These are phyloP conservation scores for Fopius arisanus DNA, from an alignment of 1,140 invertebrate genomes.

Conservation along the genomic window DNA sequence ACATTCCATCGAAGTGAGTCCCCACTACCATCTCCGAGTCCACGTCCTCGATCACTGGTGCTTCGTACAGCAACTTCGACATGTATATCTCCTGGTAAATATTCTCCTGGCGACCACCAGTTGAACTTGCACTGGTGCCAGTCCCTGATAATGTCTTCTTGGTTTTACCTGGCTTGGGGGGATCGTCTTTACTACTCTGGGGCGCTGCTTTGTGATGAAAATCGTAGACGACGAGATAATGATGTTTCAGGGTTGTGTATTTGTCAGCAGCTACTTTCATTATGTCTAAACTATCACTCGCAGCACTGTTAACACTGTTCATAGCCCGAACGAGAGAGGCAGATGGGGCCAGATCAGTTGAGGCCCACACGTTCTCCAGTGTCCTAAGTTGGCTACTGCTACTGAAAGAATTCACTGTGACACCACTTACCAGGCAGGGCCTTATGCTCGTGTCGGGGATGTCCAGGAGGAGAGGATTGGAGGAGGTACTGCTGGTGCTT, in stretches of 20 bases:
- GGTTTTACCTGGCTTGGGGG: constrained; percentile 51
- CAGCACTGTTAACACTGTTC: constrained; percentile 71
- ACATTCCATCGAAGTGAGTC: constrained; percentile 53
- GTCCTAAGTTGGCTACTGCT: constrained; percentile 51
- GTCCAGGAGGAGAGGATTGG: constrained; percentile 31
- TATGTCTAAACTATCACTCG: constrained; percentile 61
- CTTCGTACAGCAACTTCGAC: constrained; percentile 60
- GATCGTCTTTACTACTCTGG: constrained; percentile 49
- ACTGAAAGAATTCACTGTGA: constrained; percentile 49
- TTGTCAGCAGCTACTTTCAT: constrained; percentile 60
- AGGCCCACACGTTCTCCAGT: constrained; percentile 62
- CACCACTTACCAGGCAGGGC: constrained; percentile 63
- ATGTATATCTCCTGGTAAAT: constrained; percentile 61
- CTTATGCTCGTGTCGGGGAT: constrained; percentile 46
- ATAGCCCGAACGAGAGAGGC: constrained; percentile 68
- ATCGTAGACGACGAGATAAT: constrained; percentile 69
- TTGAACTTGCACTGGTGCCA: constrained; percentile 61
- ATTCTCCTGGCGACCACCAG: constrained; percentile 57
- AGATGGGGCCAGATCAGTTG: constrained; percentile 56
- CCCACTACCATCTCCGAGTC: constrained; percentile 55
- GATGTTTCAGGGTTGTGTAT: constrained; percentile 46
- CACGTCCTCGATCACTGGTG: constrained; percentile 61
- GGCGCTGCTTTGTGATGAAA: constrained; percentile 63
- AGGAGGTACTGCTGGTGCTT: constrained; percentile 34
- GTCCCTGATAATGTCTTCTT: constrained; percentile 62